Evolutionary conservation across 2,797 vertebrate genomes (phyloP), one percentile per base, ranked within the genome.

Genomic region (Onychomys arenicola): DNA sequence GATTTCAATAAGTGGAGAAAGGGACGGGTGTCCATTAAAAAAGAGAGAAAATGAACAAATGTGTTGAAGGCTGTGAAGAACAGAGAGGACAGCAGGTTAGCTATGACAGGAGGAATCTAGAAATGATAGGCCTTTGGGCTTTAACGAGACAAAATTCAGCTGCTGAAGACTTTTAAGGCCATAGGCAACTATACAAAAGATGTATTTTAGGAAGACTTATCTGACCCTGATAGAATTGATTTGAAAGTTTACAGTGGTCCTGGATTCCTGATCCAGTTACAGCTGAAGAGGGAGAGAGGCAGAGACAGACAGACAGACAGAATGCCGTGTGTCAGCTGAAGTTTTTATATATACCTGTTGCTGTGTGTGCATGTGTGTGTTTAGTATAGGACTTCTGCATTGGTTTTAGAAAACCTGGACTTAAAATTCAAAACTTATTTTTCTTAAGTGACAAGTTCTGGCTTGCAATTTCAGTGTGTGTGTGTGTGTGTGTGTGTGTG

Each of bases 381-480:
- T 69, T 34, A 91, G 14, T 67, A 76, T 13, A 37, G 34, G 82
- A 86, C 29, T 32, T 92, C 65, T 96, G 59, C 4, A 94, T 4
- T 93, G 13, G 93, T 84, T 96, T 69, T 75, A 93, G 57, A 96
- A 97, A 89, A 93, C 23, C 21, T 71, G 52, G 4, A 59, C 46
- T 82, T 75, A 92, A 29, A 90, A 40, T 93, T 91, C 65, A 77
- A 40, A 89, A 65, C 49, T 93, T 59, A 76, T 88, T 93, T 89
- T 93, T n/a, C 32, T 88, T 75, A 92, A 59, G 32, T 96, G 95
- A 91, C 67, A 91, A 91, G 23, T 65, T 97, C 69, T 91, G 87
- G 59, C 32, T 97, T 94, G 25, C 32, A 87, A 85, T 96, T 27
- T 71, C 43, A 67, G 43, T 49, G 25, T 81, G 23, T 81, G 78